Conservation (phyloP, 1,140 invertebrate species). For the Notospermus geniculatus region DNA sequence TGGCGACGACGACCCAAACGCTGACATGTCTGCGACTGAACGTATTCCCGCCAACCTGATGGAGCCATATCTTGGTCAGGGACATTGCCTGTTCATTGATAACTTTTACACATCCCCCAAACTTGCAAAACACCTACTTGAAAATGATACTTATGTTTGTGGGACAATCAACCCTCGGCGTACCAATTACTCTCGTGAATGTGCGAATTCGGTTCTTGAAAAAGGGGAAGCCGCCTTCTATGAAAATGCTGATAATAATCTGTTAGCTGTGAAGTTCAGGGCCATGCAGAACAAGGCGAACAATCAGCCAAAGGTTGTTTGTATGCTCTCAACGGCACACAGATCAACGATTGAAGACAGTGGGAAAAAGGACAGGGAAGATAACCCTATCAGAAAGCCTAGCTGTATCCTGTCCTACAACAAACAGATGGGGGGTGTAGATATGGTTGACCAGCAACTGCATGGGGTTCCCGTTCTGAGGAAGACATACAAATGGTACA, state of each 20-base stretch:
- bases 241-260: not conserved
- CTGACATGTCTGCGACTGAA: not conserved
- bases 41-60: not conserved
- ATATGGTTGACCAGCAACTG: slow-evolving; percentile 5
- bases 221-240: not conserved
- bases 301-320: not conserved
- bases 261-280: not conserved
- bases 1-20: not conserved
- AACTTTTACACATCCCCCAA: not conserved
- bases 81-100: slow-evolving; percentile 1
- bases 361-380: slow-evolving; percentile 3
- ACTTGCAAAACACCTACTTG: too few species aligned
- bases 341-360: not conserved
- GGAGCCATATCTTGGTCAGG: not conserved
- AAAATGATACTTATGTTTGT: too few species aligned
- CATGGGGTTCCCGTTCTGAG: not conserved
- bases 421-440: slow-evolving; percentile 6
- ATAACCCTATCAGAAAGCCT: not conserved
- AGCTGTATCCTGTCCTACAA: slow-evolving; percentile 6
- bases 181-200: too few species aligned
- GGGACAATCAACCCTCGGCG: too few species aligned
- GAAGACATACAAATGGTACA: slow-evolving; percentile 7
- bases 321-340: not conserved
- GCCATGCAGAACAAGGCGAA: slow-evolving; percentile 2
- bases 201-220: not conserved